Evolutionary conservation across 2,113 vertebrate species (phyloP), one percentile per base, ranked within the genome.

Genomic region (Clupea harengus): DNA sequence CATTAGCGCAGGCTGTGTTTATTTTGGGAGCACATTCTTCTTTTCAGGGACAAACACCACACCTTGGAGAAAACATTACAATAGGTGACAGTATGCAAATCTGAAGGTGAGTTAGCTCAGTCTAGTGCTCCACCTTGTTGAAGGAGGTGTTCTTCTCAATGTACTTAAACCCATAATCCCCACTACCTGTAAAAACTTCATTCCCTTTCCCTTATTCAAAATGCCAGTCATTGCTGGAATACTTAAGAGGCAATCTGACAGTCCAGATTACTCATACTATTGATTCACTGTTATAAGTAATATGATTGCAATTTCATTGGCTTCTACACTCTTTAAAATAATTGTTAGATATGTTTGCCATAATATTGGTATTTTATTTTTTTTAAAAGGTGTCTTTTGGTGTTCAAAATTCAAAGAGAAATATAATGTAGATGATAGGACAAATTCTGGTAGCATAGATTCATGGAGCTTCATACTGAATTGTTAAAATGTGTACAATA

Each of bases 31-130:
- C 90, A 89, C 13, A 4, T 83, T 91, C 91, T 32, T 92, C 92
- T 92, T 90, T 91, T 93, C 88, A 90, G 91, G 91, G 90, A 92
- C 85, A 90, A 91, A 20, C 89, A 83, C 93, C 92, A 93, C 92
- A 93, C 91, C 90, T 93, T 88, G 84, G 87, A 89, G 91, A 91
- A 39, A 39, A 39, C 2, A 39, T 39, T 2, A 39, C 39, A 39
- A 39, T n/a, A 2, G 17, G 92, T 89, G 92, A 93, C 93, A 91
- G 91, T 92, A 94, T 94, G 93, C 91, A 20, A 57, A 57, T 18
- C 17, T 3, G 17, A 20, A 93, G 93, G 93, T 93, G 93, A 91
- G 92, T 93, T 94, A 93, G 91, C 89, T 90, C 81, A 86, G 52
- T 17, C 86, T 83, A 54, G 18, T 5, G 91, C 91, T 89, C 93